These are phyloP conservation scores for Sebastolobus alascanus DNA, from an alignment of 2,797 vertebrate species.

Conservation along the genomic window DNA sequence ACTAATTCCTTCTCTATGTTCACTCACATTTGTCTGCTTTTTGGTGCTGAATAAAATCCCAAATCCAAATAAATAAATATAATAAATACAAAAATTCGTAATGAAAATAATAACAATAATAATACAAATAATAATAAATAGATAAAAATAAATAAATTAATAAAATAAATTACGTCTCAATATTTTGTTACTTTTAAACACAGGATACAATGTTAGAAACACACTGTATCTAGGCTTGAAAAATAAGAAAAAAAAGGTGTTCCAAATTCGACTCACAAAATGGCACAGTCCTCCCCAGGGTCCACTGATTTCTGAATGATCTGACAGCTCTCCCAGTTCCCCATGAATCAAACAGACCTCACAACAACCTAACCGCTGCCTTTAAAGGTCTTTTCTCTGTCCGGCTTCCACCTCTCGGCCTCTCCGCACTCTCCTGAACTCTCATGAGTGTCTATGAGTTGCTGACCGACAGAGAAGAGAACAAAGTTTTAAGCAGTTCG, in stretches of 20 bases:
- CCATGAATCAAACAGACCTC: slow-evolving; percentile 20
- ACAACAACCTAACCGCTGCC: neutral
- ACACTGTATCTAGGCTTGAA: neutral
- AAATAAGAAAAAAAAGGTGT: neutral
- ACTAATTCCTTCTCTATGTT: neutral
- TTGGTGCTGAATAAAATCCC: neutral
- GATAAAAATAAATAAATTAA: no score
- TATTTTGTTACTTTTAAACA: neutral
- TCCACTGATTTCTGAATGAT: neutral
- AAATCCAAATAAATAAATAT: no score
- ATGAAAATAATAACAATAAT: no score
- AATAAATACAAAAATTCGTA: no score
- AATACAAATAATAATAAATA: no score
- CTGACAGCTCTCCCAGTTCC: slow-evolving; percentile 9
- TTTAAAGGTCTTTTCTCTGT: slow-evolving; percentile 19
- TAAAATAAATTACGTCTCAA: neutral
- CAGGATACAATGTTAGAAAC: no score
- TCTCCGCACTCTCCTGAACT: neutral
- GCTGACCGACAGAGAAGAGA: slow-evolving; percentile 25
- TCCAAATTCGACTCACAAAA: neutral
- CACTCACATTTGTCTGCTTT: neutral
- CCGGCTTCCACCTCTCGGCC: slow-evolving; percentile 21
- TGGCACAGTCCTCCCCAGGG: neutral
- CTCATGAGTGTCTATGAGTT: slow-evolving; percentile 32
- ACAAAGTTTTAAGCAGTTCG: slow-evolving; percentile 36